phyloP scores from a whole-genome alignment of 2,797 vertebrate genomes.

The Pangasius krempfi region DNA sequence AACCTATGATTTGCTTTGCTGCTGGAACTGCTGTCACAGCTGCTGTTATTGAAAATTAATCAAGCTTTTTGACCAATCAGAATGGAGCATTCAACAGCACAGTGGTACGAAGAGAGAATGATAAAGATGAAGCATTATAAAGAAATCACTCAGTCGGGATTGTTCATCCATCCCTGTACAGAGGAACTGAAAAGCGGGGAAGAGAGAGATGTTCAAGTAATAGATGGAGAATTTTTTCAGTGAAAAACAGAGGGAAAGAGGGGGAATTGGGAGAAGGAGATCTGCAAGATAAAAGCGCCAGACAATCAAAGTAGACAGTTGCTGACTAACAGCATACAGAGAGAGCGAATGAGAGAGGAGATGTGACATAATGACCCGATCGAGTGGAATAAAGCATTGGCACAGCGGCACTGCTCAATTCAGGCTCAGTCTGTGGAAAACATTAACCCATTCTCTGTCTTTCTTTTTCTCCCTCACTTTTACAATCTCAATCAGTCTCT shows the following conservation, averaged over 20 bases:
- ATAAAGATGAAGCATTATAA: background rate
- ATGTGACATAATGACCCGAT: slow-evolving; percentile 15
- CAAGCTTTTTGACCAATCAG: background rate
- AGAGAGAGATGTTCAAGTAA: slow-evolving; percentile 48
- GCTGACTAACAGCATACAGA: slow-evolving; percentile 8
- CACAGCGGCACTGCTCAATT: background rate
- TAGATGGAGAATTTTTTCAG: background rate
- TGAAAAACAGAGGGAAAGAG: slow-evolving; percentile 48
- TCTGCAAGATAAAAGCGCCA: slow-evolving; percentile 55
- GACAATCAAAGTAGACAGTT: slow-evolving; percentile 48
- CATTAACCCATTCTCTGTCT: slow-evolving; percentile 16
- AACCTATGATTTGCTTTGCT: background rate
- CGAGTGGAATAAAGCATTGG: background rate
- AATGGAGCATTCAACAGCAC: background rate
- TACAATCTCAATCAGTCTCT: background rate
- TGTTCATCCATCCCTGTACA: slow-evolving; percentile 52
- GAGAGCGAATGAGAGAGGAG: slow-evolving; percentile 37
- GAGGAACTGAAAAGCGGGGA: slow-evolving; percentile 18
- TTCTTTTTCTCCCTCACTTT: background rate
- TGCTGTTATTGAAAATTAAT: background rate
- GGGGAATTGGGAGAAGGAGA: slow-evolving; percentile 55
- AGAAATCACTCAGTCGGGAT: background rate
- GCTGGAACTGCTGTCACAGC: background rate
- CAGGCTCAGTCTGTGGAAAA: background rate
- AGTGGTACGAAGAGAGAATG: background rate